These are phyloP conservation scores for Orgyia antiqua DNA, from an alignment of 2,888 invertebrate genomes.

Conservation along the genomic window DNA sequence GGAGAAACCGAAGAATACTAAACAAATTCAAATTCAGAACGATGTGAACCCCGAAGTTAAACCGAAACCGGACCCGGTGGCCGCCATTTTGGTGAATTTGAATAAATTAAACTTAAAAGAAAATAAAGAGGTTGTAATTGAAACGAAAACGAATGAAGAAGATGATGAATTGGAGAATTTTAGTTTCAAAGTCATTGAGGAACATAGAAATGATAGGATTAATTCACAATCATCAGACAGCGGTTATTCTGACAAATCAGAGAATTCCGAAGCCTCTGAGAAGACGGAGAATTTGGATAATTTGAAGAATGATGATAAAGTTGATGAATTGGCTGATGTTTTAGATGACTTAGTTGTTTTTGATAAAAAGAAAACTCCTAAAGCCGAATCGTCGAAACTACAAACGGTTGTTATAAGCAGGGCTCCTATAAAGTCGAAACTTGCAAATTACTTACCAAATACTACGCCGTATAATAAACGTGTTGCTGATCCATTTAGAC, in stretches of 20 bases:
- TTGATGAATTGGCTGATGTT: constrained; percentile 3
- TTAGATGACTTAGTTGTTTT: constrained; percentile 25
- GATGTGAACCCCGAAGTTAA: constrained; percentile 8
- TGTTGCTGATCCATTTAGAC: constrained; percentile 19
- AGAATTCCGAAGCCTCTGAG: constrained; percentile 8
- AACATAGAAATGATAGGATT: constrained; percentile 37
- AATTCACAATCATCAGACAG: constrained; percentile 60
- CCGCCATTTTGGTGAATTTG: constrained; percentile 35
- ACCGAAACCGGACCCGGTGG: constrained; percentile 21
- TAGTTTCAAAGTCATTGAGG: constrained; percentile 40
- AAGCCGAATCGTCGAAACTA: constrained; percentile 21
- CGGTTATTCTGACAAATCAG: constrained; percentile 45
- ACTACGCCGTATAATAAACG: constrained; percentile 9
- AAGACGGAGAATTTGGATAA: constrained; percentile 7
- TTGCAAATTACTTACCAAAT: not conserved
- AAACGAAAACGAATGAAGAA: constrained; percentile 22
- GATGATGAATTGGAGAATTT: constrained; percentile 48
- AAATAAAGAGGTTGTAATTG: constrained; percentile 7
- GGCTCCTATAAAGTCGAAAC: constrained; percentile 25
- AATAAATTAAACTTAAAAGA: constrained; percentile 25
- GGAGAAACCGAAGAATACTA: constrained; percentile 28
- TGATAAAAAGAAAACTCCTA: constrained; percentile 27
- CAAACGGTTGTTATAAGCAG: constrained; percentile 33
- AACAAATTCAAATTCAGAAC: constrained; percentile 5
- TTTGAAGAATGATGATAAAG: constrained; percentile 2